Evolutionary conservation across 2,113 vertebrate species (phyloP).

Genomic region (Plecturocebus donacophilus): DNA sequence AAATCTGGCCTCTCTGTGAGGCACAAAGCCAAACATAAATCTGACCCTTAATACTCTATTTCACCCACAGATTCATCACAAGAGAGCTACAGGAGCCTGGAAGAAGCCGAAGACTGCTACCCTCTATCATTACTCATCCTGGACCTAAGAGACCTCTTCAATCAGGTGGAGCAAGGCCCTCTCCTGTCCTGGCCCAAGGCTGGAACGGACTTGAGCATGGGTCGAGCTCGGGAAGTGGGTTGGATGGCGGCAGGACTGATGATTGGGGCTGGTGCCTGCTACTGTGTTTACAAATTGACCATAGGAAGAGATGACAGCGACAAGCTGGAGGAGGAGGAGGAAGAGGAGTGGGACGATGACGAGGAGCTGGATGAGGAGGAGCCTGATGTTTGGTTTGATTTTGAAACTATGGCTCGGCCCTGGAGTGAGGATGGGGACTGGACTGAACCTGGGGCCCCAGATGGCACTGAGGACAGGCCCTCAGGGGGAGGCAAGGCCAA

Average conservation of each 20-base stretch:
- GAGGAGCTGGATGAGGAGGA: conserved; percentile 63
- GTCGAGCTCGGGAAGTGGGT: conserved; percentile 71
- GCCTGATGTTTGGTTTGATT: conserved; percentile 53
- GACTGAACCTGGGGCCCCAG: conserved; percentile 66
- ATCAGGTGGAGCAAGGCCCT: conserved; percentile 40
- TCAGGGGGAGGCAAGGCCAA: conserved; percentile 73
- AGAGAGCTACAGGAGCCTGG: neutral
- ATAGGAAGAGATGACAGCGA: conserved; percentile 56
- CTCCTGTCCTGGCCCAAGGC: neutral
- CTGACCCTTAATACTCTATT: neutral
- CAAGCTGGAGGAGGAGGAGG: conserved; percentile 58
- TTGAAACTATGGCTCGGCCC: conserved; percentile 58
- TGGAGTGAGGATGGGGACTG: conserved; percentile 68
- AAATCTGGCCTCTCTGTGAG: neutral
- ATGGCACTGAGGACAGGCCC: conserved; percentile 54
- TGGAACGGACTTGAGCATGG: conserved; percentile 49
- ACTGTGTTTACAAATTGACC: conserved; percentile 75
- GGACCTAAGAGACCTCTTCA: neutral
- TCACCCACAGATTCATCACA: conserved; percentile 33
- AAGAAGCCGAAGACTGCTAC: conserved; percentile 26
- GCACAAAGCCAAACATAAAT: neutral
- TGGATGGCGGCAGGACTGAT: conserved; percentile 77
- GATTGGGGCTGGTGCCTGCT: conserved; percentile 77
- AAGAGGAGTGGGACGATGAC: conserved; percentile 62
- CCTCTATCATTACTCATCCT: neutral